Evolutionary conservation across 2,113 vertebrate species (phyloP).

Genomic region (Toxotes jaculatrix): DNA sequence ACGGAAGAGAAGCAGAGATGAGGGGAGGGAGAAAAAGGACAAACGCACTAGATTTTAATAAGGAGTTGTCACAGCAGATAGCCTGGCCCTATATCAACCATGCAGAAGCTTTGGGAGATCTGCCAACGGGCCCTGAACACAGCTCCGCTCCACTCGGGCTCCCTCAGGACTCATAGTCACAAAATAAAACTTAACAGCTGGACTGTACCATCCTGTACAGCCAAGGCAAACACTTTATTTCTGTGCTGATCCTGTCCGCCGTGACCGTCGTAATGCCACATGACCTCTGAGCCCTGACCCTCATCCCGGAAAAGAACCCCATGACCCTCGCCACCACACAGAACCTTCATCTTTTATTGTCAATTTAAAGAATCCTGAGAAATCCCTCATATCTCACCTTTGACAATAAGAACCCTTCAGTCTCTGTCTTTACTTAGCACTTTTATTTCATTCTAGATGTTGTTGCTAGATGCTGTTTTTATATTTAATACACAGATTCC

Average conservation of each 20-base stretch:
- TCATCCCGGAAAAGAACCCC: constrained; percentile 10
- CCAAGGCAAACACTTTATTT: constrained; percentile 20
- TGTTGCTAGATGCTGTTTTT: neutral
- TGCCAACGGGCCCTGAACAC: constrained; percentile 68
- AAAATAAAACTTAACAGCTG: constrained; percentile 57
- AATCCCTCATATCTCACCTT: neutral
- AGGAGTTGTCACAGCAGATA: constrained; percentile 80
- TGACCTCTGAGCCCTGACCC: constrained; percentile 19
- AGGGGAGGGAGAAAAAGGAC: constrained; percentile 63
- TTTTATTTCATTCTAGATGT: neutral
- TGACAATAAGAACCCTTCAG: neutral
- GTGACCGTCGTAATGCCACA: neutral
- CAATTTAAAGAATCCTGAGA: constrained; percentile 15
- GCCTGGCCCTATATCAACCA: constrained; percentile 72
- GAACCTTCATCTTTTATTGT: constrained; percentile 36
- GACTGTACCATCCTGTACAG: constrained; percentile 11
- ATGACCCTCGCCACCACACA: neutral
- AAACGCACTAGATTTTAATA: constrained; percentile 80
- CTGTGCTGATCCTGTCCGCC: neutral
- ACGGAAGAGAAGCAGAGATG: constrained; percentile 30
- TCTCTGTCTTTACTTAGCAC: neutral
- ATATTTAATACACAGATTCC: neutral
- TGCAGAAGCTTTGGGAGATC: constrained; percentile 68
- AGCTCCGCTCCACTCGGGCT: constrained; percentile 63
- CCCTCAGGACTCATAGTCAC: constrained; percentile 44